phyloP scores from a whole-genome alignment of 2,113 vertebrate species.

The Alethe castanea region DNA sequence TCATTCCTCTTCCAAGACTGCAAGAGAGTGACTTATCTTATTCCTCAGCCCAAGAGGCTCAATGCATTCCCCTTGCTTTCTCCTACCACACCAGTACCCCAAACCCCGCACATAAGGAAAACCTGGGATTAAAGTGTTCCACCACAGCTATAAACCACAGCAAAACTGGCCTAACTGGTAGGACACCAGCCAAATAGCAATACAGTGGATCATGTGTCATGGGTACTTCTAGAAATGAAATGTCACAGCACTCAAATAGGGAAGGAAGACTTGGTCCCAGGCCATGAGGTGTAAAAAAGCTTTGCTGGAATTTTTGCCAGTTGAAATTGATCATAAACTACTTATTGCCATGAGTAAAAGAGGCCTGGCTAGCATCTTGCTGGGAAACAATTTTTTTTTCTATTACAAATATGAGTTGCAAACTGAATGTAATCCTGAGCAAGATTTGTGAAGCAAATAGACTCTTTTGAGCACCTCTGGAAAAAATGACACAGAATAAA shows the following conservation, averaged over 20 bases:
- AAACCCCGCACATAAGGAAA: not conserved
- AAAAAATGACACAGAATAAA: not conserved
- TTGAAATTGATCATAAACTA: constrained; percentile 41
- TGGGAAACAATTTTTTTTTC: not conserved
- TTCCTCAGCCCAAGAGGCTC: not conserved
- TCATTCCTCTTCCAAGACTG: not conserved
- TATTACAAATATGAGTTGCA: not conserved
- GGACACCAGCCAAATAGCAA: constrained; percentile 36
- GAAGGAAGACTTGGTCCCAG: constrained; percentile 32
- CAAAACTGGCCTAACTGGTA: constrained; percentile 44
- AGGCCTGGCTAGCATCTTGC: not conserved
- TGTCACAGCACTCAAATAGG: constrained; percentile 27
- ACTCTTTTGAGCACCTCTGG: not conserved
- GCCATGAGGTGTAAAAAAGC: constrained; percentile 37
- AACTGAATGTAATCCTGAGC: not conserved
- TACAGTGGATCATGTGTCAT: constrained; percentile 31
- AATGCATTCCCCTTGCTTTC: not conserved
- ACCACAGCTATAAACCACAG: constrained; percentile 13
- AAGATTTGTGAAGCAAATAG: not conserved
- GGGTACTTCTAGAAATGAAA: constrained; percentile 53
- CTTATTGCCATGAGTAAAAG: constrained; percentile 34
- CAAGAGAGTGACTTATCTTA: not conserved
- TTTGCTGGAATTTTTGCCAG: constrained; percentile 29
- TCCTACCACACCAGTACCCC: not conserved
- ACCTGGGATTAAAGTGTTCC: not conserved